phyloP scores from a whole-genome alignment of 2,888 invertebrate species.

The Lordiphosa andalusiaca region DNA sequence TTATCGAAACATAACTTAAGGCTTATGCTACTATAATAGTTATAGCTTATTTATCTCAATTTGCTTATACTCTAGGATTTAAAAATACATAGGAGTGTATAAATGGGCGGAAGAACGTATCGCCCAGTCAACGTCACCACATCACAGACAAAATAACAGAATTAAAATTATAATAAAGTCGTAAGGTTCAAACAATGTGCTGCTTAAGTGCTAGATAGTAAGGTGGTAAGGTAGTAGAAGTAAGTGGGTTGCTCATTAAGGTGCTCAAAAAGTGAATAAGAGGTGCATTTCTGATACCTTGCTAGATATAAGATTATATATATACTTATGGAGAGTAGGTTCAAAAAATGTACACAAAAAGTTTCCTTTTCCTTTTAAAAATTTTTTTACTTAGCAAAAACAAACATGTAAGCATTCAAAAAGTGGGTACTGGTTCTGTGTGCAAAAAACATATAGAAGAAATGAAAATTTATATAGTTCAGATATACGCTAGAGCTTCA shows the following conservation, averaged over 20 bases:
- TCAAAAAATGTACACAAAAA: conserved; percentile 48
- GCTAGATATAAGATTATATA: conserved; percentile 44
- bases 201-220: conserved; percentile 55
- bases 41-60: conserved; percentile 47
- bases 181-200: conserved; percentile 45
- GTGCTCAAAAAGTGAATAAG: conserved; percentile 57
- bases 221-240: conserved; percentile 17
- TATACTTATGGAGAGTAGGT: conserved; percentile 48
- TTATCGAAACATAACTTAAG: conserved; percentile 36
- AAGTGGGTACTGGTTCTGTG: conserved; percentile 42
- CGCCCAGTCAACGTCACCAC: conserved; percentile 72
- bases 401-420: conserved; percentile 77
- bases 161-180: conserved; percentile 22
- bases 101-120: conserved; percentile 62
- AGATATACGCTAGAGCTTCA: conserved; percentile 23
- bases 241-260: conserved; percentile 58
- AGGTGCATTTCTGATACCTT: conserved; percentile 65
- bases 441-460: conserved; percentile 54
- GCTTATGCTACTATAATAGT: conserved; percentile 4
- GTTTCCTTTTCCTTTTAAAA: conserved; percentile 17
- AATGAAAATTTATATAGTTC: conserved; percentile 26
- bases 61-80: conserved; percentile 46
- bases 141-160: conserved; percentile 69
- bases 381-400: conserved; percentile 56
- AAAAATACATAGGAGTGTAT: conserved; percentile 20